Base-by-base conservation (phyloP, 2,113 vertebrate genomes). In the Donacobius atricapilla region DNA sequence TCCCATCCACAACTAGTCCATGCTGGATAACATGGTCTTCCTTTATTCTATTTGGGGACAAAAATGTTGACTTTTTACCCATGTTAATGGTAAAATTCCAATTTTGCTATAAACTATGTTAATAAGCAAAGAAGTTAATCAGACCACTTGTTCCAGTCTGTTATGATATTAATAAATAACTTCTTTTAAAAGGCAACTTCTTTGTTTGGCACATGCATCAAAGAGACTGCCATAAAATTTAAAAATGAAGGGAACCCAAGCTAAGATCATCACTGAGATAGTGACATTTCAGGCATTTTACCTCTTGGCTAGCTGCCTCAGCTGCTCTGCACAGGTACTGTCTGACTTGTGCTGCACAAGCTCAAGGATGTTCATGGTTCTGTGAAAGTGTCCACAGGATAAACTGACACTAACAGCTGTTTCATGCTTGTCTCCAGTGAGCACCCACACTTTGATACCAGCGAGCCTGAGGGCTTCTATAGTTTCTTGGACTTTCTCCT, bases 361-460 rank as follows among this genome's bases (percentile, higher is more conserved):
- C 97, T 99, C 99, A 95, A 99, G 98, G 97, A 99, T 98, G 97
- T 99, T 99, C 99, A 99, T 99, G 87, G 98, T 98, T 96, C 99
- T 98, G 44, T 99, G 99, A 94, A 99, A 99, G 97, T 99, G 99
- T 81, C 99, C 99, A 72, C 99, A 99, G 2, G 99, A 99, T 57
- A 99, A 97, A 94, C 99, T 99, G 97, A 99, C 99, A 50, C 99
- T 99, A 63, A 99, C 98, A 40, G 99, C 99, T 0, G 99, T 99
- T 95, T 99, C 99, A 0, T 99, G 99, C 96, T 99, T 99, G 96
- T 99, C 99, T 45, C 99, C 99, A 8, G 99, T 99, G 93, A 99
- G 98, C 73, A 99, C 99, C 99, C 99, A 99, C 30, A 99, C 98
- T 98, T 99, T 99, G 96, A 99, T 99, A 63, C 99, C 99, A 57